phyloP scores from a whole-genome alignment of 2,113 vertebrate genomes.

The Ellobius talpinus region DNA sequence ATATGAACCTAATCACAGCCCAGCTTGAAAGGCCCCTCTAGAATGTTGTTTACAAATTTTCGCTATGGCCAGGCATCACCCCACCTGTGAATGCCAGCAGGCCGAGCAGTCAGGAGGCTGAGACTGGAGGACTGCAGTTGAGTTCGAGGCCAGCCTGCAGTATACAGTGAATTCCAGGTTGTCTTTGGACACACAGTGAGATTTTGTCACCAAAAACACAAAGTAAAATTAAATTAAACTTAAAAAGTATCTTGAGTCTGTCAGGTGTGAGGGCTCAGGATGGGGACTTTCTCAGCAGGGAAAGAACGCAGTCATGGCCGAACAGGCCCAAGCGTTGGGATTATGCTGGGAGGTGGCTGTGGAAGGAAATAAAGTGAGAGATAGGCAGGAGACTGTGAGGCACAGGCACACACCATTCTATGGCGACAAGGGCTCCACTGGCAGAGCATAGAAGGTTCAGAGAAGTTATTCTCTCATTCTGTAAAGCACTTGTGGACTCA shows the following conservation, averaged over 20 bases:
- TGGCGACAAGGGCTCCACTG: fast-evolving
- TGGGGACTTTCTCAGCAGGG: not conserved
- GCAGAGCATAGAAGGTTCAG: not conserved
- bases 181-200: not conserved
- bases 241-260: not conserved
- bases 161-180: not conserved
- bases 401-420: fast-evolving
- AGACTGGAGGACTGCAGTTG: not conserved
- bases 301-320: fast-evolving
- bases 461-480: not conserved
- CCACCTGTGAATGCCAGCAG: not conserved
- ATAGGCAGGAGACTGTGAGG: fast-evolving
- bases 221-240: not conserved
- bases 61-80: not conserved
- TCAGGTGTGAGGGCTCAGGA: not conserved
- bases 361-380: not conserved
- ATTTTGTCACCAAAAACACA: not conserved
- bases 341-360: fast-evolving
- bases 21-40: not conserved
- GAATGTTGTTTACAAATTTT: not conserved
- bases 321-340: not conserved
- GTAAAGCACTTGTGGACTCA: not conserved
- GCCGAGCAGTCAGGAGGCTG: not conserved
- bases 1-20: constrained; percentile 20
- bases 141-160: not conserved